phyloP scores from a whole-genome alignment of 2,113 vertebrate species.

The Clarias magur region DNA sequence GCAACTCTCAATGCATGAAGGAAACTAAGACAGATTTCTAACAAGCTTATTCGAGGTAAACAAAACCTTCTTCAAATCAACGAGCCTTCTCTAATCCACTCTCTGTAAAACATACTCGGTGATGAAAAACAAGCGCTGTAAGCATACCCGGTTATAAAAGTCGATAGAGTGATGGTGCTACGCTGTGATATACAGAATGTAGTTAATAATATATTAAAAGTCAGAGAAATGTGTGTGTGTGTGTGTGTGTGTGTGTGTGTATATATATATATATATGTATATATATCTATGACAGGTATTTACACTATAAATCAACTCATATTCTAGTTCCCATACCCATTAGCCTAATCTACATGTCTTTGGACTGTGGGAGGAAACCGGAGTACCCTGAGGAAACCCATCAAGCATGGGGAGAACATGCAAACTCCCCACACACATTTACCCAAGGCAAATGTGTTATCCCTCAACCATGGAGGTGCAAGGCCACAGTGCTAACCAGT shows the following conservation, averaged over 20 bases:
- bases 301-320: neutral
- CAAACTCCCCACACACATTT: too few relatives aligned
- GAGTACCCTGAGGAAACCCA: too few relatives aligned
- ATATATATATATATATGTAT: neutral
- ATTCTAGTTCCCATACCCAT: neutral
- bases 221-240: neutral
- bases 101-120: neutral
- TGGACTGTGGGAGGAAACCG: too few relatives aligned
- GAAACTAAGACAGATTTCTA: slow-evolving; percentile 21
- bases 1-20: neutral
- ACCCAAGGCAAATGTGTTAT: too few relatives aligned
- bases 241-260: too few relatives aligned
- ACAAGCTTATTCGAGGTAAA: slow-evolving; percentile 9
- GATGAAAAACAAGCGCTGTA: neutral
- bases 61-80: slow-evolving; percentile 17
- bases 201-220: slow-evolving; percentile 11
- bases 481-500: too few relatives aligned
- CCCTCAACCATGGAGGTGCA: too few relatives aligned
- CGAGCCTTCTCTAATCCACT: slow-evolving; percentile 10
- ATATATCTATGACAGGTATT: neutral
- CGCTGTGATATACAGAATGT: neutral
- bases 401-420: too few relatives aligned
- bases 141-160: neutral
- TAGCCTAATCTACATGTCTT: too few relatives aligned
- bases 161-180: neutral